A percentile compares a stretch with the other conserved stretches of the same genome.
phyloP scores from a whole-genome alignment of 1,140 invertebrate species.

The Planococcus citri region DNA sequence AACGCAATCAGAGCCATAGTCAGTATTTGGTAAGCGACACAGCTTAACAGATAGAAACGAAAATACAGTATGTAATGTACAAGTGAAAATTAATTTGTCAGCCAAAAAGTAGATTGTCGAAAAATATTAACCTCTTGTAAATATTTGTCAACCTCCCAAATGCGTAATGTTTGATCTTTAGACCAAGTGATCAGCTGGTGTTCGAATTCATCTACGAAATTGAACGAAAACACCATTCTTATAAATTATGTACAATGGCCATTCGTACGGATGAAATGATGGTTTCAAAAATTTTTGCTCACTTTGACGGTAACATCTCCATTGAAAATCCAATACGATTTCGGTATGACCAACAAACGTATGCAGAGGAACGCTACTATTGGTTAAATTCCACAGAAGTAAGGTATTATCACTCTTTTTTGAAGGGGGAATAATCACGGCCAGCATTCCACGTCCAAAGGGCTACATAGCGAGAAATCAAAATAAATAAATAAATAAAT shows the following conservation, averaged over 20 bases:
- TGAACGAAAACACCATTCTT: background rate
- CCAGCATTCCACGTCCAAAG: conserved; percentile 82
- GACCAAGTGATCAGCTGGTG: conserved; percentile 92
- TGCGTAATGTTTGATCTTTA: conserved; percentile 77
- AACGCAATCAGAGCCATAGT: background rate
- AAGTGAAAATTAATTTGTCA: background rate
- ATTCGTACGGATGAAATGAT: background rate
- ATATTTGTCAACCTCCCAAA: conserved; percentile 78
- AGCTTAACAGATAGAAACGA: background rate
- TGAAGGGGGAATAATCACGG: conserved; percentile 72
- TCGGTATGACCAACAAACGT: conserved; percentile 86
- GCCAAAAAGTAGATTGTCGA: background rate
- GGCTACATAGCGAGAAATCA: conserved; percentile 43
- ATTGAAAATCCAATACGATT: conserved; percentile 88
- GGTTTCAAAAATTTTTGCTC: background rate
- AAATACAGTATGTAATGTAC: background rate
- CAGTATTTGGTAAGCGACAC: background rate
- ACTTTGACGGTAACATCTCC: conserved; percentile 43
- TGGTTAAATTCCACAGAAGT: conserved; percentile 65
- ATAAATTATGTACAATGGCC: too few relatives aligned
- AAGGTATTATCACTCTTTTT: conserved; percentile 67
- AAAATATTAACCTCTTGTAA: conserved; percentile 52
- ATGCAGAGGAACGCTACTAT: conserved; percentile 56
- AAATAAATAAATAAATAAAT: too few relatives aligned
- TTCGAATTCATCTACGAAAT: conserved; percentile 34